Base-by-base conservation (phyloP, 1,140 invertebrate species). In the Nasonia longicornis region DNA sequence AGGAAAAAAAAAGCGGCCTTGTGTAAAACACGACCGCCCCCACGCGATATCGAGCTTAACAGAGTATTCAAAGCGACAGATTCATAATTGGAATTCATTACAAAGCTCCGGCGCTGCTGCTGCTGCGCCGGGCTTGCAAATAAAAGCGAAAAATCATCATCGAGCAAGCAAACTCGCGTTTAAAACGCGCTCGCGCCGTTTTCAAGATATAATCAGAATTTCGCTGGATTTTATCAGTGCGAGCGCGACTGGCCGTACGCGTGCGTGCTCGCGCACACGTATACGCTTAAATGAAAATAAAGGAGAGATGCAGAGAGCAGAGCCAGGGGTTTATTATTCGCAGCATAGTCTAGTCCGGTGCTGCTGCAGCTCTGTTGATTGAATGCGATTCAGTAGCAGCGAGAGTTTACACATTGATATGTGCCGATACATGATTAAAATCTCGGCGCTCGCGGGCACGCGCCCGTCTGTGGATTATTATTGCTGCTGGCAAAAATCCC, bases 21-120 rank as follows among this genome's bases (percentile, higher is more conserved):
- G 52, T 58, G 52, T 58, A 58, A 58, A 58, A 58, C 52, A 58
- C n/a, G 4, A 20, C 52, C 52, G 0, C 38, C 7, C 26, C 26
- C 26, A 26, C 26, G 52, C 52, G 52, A 58, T 58, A 58, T 58
- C 52, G 52, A 58, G 52, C 52, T 16, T 58, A 58, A 58, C 16
- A 4, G 16, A n/a, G 52, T 20, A 58, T 58, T 58, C 52, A 58
- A 58, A 58, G 6, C 52, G 52, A 58, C 20, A 58, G 52, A 58
- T 58, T 58, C 52, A 58, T 58, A 58, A 58, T 58, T 58, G 52
- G 52, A 58, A 58, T 58, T 58, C 52, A 58, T 58, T 58, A 58
- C 52, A 58, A 58, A 58, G 52, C 52, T 42, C 7, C 38, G 7
- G 8, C 38, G 10, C 38, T 42, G 38, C 35, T 38, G 35, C 4